Evolutionary conservation across 2,888 invertebrate species (phyloP), one percentile per base, ranked within the genome.

Genomic region (Amblyteles armatorius): DNA sequence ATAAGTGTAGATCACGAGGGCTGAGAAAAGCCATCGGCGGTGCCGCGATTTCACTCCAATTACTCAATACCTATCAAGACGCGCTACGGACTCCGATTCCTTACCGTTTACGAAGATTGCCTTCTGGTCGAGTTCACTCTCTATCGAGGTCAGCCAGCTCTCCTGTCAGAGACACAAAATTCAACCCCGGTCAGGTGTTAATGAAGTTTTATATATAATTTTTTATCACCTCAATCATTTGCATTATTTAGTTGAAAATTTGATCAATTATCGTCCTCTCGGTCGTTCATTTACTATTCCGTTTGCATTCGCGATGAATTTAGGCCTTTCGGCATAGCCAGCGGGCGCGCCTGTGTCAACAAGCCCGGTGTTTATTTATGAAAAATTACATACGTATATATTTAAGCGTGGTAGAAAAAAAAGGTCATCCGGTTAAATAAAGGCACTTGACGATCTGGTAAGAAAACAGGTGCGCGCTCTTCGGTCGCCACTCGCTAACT

Each of bases 401-500:
- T 16, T 29, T 26, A 33, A 6, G n/a, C 44, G 60, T 11, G 9
- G 60, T 26, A 52, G 52, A 22, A 33, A 68, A 78, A 57, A 79
- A 78, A 72, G 77, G 67, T 82, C 63, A 52, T n/a, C 57, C 73
- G 67, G 68, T 77, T 77, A 57, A 72, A 68, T 60, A 73, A 52
- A 69, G 33, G 71, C 69, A 57, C 69, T 77, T 29, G 71, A 22
- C 50, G 50, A 16, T 55, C 3, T 44, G 44, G 65, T 72, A 33
- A 6, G 33, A 72, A n/a, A 2, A 74, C 87, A 87, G 87, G 85
- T 90, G 88, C 87, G 86, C 87, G 84, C 90, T 85, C 89, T 86
- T 82, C 87, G 90, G 88, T 89, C 88, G 91, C 89, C 89, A 87
- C 88, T 87, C 80, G 88, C 88, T 84, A 88, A 93, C 93, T 93